These are phyloP conservation scores for Eucriotettix oculatus DNA, from an alignment of 2,888 invertebrate genomes.

Conservation along the genomic window DNA sequence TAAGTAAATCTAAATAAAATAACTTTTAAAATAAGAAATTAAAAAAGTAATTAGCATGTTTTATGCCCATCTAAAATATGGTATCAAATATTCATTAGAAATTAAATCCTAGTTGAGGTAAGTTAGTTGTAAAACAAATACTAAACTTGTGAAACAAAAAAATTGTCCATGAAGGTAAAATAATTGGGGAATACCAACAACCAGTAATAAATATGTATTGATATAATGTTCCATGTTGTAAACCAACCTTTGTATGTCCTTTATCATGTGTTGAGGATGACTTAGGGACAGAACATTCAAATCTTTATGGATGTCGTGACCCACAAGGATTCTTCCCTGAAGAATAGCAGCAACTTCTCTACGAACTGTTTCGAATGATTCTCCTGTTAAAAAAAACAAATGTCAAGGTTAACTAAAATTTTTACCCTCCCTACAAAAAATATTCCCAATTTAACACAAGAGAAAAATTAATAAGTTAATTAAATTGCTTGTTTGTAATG, in stretches of 20 bases:
- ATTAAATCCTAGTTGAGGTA: no score
- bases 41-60: no score
- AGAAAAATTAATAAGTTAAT: no score
- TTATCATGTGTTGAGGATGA: conserved; percentile 54
- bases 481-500: not conserved
- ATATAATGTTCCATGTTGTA: not conserved
- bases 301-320: conserved; percentile 75
- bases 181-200: not conserved
- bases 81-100: no score
- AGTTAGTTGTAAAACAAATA: no score
- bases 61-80: no score
- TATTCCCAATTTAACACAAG: not conserved
- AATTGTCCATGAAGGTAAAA: no score
- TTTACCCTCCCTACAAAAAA: not conserved
- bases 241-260: conserved; percentile 45
- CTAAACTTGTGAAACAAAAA: no score
- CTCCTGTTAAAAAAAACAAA: not conserved
- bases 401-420: not conserved
- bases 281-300: conserved; percentile 65
- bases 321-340: conserved; percentile 57
- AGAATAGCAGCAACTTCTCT: conserved; percentile 60
- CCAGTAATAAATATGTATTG: not conserved
- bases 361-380: conserved; percentile 36
- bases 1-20: no score
- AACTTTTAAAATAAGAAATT: no score